Conservation (phyloP, 2,113 vertebrate species). For the Pollimyrus isidori region DNA sequence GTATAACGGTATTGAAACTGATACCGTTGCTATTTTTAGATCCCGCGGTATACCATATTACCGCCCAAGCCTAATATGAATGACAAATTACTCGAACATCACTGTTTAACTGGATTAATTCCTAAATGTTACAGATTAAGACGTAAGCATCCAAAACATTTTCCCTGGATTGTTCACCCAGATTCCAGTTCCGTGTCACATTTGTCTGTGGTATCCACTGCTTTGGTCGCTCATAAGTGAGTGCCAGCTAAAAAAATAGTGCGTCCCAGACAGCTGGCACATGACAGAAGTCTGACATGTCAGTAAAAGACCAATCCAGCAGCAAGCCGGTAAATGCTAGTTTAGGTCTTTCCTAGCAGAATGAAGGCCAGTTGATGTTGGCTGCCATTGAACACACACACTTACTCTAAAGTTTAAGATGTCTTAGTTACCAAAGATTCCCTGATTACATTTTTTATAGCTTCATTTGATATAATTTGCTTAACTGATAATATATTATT, state of each 20-base stretch:
- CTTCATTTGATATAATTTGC: neutral
- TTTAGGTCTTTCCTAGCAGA: neutral
- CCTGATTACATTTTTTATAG: neutral
- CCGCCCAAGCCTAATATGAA: too few relatives aligned
- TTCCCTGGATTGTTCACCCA: neutral
- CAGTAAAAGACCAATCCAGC: neutral
- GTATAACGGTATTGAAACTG: too few relatives aligned
- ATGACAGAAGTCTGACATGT: neutral
- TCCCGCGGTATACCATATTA: too few relatives aligned
- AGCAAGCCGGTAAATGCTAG: neutral
- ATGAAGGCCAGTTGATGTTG: neutral
- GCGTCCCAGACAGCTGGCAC: neutral
- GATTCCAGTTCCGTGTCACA: neutral
- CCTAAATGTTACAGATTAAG: neutral
- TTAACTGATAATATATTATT: neutral
- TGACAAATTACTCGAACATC: neutral
- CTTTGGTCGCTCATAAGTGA: neutral
- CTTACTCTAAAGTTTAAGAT: neutral
- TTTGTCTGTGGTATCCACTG: neutral
- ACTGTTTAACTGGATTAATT: neutral
- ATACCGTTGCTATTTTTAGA: too few relatives aligned
- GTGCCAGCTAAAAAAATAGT: neutral
- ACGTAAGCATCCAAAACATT: neutral
- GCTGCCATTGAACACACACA: neutral
- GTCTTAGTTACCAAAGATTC: neutral